Base-by-base conservation (phyloP, 2,797 vertebrate genomes). In the Chelon labrosus region DNA sequence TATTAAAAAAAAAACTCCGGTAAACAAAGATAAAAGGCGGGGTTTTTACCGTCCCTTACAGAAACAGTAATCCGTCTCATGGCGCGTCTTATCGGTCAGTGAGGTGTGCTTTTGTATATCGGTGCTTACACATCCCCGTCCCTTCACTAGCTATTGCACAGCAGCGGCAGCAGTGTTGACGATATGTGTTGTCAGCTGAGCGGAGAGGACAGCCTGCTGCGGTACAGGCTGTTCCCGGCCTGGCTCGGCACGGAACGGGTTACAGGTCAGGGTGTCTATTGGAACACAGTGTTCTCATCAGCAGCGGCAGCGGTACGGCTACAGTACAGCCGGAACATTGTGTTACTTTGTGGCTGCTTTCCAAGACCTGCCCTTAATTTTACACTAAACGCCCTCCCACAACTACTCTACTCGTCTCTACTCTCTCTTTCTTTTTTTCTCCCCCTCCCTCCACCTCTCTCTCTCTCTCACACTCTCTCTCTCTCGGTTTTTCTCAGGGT, bases 241-340 rank as follows among this genome's bases (percentile, higher is more conserved):
- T 80, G 84, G 77, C 85, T 86, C 92, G 92, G 94, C 94, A 90
- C 92, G 88, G 89, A 94, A 95, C 89, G 94, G 94, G 95, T 96
- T 96, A 95, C 94, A 94, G 94, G 94, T 96, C 95, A 95, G 93
- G 87, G 92, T 94, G 95, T 94, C 93, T 95, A 79, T 91, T 93
- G 93, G 95, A 95, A 96, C 95, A 95, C 94, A 87, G 94, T 96
- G 95, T 96, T 94, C 95, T 95, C 93, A 91, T 94, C 93, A 93
- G 93, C 90, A 87, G 94, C 93, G 90, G 94, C 92, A 88, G 46
- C 92, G 88, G 92, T 77, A 92, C 85, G 90, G 94, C 94, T 92
- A 95, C 94, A 94, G 94, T 94, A 95, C 94, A 95, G 94, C 95
- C 94, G 93, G 95, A 95, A 96, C 95, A 96, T 95, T 95, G 95